These are phyloP conservation scores for Lepidocolaptes lacrymiger DNA, from an alignment of 2,797 vertebrate genomes.

Conservation along the genomic window DNA sequence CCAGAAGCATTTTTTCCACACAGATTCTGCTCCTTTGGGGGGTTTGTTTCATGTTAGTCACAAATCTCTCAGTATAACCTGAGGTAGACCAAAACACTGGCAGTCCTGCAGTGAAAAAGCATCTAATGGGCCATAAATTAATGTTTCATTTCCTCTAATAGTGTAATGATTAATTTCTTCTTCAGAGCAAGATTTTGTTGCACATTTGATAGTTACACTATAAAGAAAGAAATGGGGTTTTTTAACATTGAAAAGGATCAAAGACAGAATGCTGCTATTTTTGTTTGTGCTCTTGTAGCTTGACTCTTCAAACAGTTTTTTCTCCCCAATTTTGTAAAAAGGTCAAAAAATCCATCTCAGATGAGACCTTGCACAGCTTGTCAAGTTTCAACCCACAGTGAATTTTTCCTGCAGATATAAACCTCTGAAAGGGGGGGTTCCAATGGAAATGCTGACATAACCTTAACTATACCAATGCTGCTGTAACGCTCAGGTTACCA, in stretches of 20 bases:
- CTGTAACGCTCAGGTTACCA: constrained; percentile 73
- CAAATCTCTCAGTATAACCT: constrained; percentile 43
- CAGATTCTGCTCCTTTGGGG: constrained; percentile 18
- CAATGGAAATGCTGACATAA: constrained; percentile 70
- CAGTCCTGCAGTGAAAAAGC: constrained; percentile 24
- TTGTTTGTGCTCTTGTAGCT: constrained; percentile 41
- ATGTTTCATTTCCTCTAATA: constrained; percentile 68
- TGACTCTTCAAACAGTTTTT: constrained; percentile 39
- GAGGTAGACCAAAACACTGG: constrained; percentile 34
- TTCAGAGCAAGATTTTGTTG: constrained; percentile 44
- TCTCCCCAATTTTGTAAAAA: constrained; percentile 39
- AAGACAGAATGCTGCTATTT: constrained; percentile 35
- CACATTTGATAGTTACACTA: constrained; percentile 5
- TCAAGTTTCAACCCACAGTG: constrained; percentile 60
- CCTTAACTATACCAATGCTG: constrained; percentile 61
- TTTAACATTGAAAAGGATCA: constrained; percentile 24
- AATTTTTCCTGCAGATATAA: constrained; percentile 65
- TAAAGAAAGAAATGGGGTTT: neutral
- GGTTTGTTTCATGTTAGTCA: constrained; percentile 53
- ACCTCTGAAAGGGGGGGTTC: constrained; percentile 45
- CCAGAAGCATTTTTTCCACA: constrained; percentile 29
- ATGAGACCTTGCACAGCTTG: constrained; percentile 54
- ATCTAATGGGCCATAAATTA: constrained; percentile 59
- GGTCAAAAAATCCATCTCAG: constrained; percentile 14
- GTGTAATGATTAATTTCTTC: constrained; percentile 56